Conservation (phyloP, 2,888 invertebrate genomes). For the Agonopterix arenella region DNA sequence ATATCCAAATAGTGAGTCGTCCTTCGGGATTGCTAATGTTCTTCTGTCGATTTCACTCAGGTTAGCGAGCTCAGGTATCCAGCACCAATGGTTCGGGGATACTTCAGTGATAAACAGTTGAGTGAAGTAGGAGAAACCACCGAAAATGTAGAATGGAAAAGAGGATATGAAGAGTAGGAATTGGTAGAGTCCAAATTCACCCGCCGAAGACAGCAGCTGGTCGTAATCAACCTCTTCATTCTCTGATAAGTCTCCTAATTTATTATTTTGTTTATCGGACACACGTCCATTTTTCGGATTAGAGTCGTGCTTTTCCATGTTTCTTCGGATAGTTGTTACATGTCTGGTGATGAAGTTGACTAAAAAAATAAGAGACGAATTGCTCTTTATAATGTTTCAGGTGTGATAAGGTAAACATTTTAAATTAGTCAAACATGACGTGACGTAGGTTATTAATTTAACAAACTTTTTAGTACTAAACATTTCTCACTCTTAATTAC, state of each 20-base stretch:
- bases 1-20: slow-evolving; percentile 34
- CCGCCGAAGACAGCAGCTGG: slow-evolving; percentile 40
- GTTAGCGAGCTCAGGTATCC: slow-evolving; percentile 46
- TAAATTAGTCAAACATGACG: too few relatives aligned
- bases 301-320: neutral
- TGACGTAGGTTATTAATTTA: too few relatives aligned
- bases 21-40: slow-evolving; percentile 34
- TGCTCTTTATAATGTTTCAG: too few relatives aligned
- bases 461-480: too few relatives aligned
- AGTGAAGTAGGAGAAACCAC: slow-evolving; percentile 40
- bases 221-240: slow-evolving; percentile 36
- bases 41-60: slow-evolving; percentile 38
- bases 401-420: too few relatives aligned
- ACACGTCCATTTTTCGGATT: neutral
- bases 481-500: too few relatives aligned
- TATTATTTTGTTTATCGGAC: too few relatives aligned
- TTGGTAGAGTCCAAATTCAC: slow-evolving; percentile 50
- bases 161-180: slow-evolving; percentile 35
- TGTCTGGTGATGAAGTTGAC: too few relatives aligned
- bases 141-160: slow-evolving; percentile 46
- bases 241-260: neutral
- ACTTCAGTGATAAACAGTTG: slow-evolving; percentile 52
- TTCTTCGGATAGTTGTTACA: too few relatives aligned
- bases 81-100: slow-evolving; percentile 52
- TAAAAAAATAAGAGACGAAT: too few relatives aligned